Evolutionary conservation across 2,888 invertebrate species (phyloP).

Genomic region (Mellilla xanthometata): DNA sequence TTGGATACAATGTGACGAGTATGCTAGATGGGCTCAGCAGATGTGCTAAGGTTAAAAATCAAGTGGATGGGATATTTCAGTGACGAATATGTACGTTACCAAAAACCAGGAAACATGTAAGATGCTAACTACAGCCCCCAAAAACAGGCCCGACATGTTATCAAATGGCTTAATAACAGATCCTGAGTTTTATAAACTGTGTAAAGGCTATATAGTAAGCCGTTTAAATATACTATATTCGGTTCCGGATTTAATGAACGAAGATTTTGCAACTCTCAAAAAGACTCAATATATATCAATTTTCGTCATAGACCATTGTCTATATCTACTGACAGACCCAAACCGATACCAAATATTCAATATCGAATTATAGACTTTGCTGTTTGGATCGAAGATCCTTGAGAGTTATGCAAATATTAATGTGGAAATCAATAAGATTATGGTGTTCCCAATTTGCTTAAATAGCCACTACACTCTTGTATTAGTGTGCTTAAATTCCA

Average conservation of each 20-base stretch:
- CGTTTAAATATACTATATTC: not conserved
- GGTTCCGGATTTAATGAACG: not conserved
- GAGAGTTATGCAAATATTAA: not conserved
- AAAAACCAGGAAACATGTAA: not conserved
- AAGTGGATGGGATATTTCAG: not conserved
- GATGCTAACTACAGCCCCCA: not conserved
- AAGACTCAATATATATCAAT: slow-evolving; percentile 3
- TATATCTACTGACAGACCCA: not conserved
- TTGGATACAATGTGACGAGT: not conserved
- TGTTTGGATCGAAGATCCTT: not conserved
- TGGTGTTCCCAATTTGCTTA: slow-evolving; percentile 1
- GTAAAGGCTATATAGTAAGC: not conserved
- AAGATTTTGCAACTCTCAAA: slow-evolving; percentile 6
- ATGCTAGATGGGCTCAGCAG: not conserved
- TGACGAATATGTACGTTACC: not conserved
- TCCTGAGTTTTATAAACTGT: not conserved
- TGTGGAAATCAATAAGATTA: not conserved
- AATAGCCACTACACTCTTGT: not conserved
- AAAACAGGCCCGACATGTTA: not conserved
- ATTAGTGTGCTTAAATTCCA: not conserved
- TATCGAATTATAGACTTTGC: not conserved
- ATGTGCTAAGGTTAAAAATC: not conserved
- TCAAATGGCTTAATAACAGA: not conserved
- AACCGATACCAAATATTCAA: not conserved
- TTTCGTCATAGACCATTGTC: slow-evolving; percentile 2